A percentile compares a stretch with the other conserved stretches of the same genome.
Evolutionary conservation across 2,797 vertebrate genomes (phyloP).

Genomic region (Cirrhinus molitorella): DNA sequence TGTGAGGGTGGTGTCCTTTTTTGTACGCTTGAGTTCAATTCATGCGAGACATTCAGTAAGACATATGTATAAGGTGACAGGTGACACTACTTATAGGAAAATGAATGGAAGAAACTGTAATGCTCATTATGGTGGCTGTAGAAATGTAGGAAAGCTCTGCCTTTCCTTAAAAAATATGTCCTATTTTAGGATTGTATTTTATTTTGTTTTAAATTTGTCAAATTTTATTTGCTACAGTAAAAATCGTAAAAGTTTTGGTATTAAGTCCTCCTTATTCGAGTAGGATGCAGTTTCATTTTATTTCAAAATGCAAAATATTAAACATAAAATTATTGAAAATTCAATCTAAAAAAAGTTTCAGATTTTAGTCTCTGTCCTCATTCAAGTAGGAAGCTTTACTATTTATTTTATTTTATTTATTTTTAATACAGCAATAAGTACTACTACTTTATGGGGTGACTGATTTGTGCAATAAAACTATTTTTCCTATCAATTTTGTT

Average conservation of each 20-base stretch:
- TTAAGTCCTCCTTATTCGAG: too few relatives aligned
- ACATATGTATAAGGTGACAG: conserved; percentile 11
- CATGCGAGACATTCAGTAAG: neutral
- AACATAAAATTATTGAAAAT: neutral
- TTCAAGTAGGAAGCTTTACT: neutral
- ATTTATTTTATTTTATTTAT: neutral
- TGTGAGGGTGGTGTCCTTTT: neutral
- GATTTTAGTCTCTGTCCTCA: neutral
- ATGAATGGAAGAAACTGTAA: neutral
- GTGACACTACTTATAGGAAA: neutral
- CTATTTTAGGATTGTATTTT: neutral
- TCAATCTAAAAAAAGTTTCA: neutral
- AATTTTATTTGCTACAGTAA: neutral
- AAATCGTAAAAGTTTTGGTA: too few relatives aligned
- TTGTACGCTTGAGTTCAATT: conserved; percentile 6
- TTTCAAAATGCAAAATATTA: too few relatives aligned
- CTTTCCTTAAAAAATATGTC: neutral
- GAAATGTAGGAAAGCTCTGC: neutral
- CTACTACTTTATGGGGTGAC: neutral
- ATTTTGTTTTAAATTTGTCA: neutral
- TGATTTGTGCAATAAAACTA: neutral
- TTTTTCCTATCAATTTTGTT: neutral
- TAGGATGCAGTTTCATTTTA: too few relatives aligned
- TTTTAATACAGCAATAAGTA: neutral
- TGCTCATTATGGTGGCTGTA: neutral